Base-by-base conservation (phyloP, 2,888 invertebrate species). In the Oegoconia quadripuncta region DNA sequence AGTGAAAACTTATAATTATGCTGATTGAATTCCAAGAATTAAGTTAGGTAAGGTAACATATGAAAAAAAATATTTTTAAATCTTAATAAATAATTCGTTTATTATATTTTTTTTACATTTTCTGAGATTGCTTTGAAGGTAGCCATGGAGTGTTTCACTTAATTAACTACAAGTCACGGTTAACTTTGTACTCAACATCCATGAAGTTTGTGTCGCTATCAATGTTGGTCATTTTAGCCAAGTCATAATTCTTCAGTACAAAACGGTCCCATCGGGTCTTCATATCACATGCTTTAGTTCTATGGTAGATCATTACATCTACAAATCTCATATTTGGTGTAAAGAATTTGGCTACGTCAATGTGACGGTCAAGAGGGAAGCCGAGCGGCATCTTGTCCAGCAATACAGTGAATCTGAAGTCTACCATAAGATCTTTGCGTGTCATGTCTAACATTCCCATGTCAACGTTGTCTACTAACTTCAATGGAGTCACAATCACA, bases 361-460 rank as follows among this genome's bases (percentile, higher is more conserved):
- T 89, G 14, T 82, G 79, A 52, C 93, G 91, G 65, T 95, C 93
- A 64, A 95, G 89, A 44, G 95, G 95, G 88, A 91, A 95, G 37
- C 93, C 93, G 58, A 91, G 83, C 30, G 93, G 89, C 67, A 89
- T 88, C 49, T 84, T 88, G 67, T 94, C 93, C 31, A 91, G 76
- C 61, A 82, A 55, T 1, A 74, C 68, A 38, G 77, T 80, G 12
- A 68, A 74, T 45, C 84, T 77, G 63, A 64, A 78, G 62, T 83
- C 82, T 9, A 55, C 39, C n/a, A 69, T 46, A 27, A 81, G 54
- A 45, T 89, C 87, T 44, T 79, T 89, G 49, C 81, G 79, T 41
- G 76, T 77, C 40, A 75, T 84, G 40, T 89, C 89, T 18, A 76
- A 47, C n/a, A 81, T 52, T 1, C 48, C 56, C 2, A 71, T 34